Conservation (phyloP, 2,888 invertebrate genomes). For the Agapostemon virescens region DNA sequence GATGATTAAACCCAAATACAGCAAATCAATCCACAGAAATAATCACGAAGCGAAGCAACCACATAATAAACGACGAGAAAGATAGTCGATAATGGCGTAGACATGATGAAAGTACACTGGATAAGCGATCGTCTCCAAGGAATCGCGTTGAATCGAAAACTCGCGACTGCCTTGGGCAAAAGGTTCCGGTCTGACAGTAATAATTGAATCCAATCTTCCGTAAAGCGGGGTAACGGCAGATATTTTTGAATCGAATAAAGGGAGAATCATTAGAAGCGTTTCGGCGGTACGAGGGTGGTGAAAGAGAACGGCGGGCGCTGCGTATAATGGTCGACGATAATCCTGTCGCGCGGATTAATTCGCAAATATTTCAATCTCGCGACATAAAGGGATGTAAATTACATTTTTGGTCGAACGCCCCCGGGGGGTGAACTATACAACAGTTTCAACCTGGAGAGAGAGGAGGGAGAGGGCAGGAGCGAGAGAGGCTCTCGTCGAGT, state of each 20-base stretch:
- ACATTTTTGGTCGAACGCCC: conserved; percentile 80
- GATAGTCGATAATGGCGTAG: not conserved
- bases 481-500: conserved; percentile 56
- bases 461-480: conserved; percentile 58
- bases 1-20: too few relatives aligned
- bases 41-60: not conserved
- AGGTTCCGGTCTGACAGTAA: conserved; percentile 50
- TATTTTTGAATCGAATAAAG: conserved; percentile 73
- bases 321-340: conserved; percentile 75
- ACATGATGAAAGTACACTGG: not conserved
- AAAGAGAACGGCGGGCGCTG: conserved; percentile 57
- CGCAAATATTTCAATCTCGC: conserved; percentile 80
- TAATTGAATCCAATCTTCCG: conserved; percentile 73
- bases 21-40: too few relatives aligned
- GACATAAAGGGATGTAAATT: conserved; percentile 80
- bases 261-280: conserved; percentile 68
- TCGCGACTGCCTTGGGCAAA: conserved; percentile 18
- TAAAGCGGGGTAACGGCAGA: conserved; percentile 68
- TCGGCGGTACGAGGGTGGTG: conserved; percentile 45
- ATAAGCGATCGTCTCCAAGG: conserved; percentile 15
- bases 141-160: conserved; percentile 2
- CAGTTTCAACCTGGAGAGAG: conserved; percentile 58
- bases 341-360: conserved; percentile 78
- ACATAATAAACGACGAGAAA: not conserved
- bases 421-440: conserved; percentile 58